Base-by-base conservation (phyloP, 2,797 vertebrate genomes). In the Apodemus agrarius region DNA sequence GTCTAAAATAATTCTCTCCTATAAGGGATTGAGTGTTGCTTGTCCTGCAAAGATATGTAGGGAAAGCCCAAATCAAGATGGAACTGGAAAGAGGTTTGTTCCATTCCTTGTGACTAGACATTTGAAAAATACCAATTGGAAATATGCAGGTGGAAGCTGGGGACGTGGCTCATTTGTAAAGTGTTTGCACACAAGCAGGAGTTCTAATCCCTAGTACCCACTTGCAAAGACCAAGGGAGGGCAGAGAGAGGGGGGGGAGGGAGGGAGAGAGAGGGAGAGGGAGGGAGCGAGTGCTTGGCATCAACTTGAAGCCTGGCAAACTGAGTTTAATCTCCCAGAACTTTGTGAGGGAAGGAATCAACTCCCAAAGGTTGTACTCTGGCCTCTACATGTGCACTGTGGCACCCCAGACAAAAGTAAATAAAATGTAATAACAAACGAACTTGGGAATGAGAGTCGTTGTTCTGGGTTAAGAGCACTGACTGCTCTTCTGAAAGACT, bases 71-170 rank as follows among this genome's bases (percentile, higher is more conserved):
- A n/a, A 16, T 91, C 52, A 76, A 46, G 79, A 80, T 10, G 57
- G 6, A 46, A 57, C 43, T 40, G 11, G 72, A 52, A 81, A 89
- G 34, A 1, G 16, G 34, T 90, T 75, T 29, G 72, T 61, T 84
- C 24, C 13, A 43, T 34, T 91, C 52, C n/a, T 11, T 88, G 12
- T 92, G 29, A n/a, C 63, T 21, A 0, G 82, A 24, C 22, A 37
- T 31, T 93, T 95, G 65, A 84, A 93, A 94, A 90, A 63, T 37
- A 43, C 24, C 69, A 67, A 3, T 59, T 94, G 72, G 69, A 96
- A 96, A 87, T 63, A 83, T 6, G 52, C 52, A 94, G 67, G n/a
- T 83, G 6, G 46, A 43, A 46, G 6, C 63, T 21, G 29, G 83
- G 67, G 67, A 69, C 16, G n/a, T 21, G 34, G 17, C 67, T 72